phyloP scores from a whole-genome alignment of 2,888 invertebrate genomes.

The Mimumesa dahlbomi region DNA sequence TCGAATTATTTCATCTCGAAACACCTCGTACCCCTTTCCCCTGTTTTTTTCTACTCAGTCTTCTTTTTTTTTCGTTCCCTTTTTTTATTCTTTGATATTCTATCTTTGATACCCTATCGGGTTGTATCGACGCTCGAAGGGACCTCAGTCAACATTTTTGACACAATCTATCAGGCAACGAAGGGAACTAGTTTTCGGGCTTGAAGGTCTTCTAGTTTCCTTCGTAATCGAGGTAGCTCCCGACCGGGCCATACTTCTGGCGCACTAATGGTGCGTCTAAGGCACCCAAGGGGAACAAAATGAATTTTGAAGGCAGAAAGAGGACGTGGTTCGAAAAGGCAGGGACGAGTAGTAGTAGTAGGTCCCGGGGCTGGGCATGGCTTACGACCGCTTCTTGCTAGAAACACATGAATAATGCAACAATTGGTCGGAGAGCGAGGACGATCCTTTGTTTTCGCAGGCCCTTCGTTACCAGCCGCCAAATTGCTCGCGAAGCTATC shows the following conservation, averaged over 20 bases:
- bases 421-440: slow-evolving; percentile 65
- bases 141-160: slow-evolving; percentile 41
- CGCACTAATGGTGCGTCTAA: slow-evolving; percentile 66
- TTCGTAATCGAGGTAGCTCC: slow-evolving; percentile 56
- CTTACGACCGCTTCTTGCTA: slow-evolving; percentile 69
- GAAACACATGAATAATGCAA: slow-evolving; percentile 72
- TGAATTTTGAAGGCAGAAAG: slow-evolving; percentile 64
- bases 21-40: no score
- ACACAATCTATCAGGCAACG: slow-evolving; percentile 26
- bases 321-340: slow-evolving; percentile 36
- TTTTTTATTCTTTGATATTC: neutral
- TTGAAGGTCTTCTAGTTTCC: slow-evolving; percentile 49
- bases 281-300: slow-evolving; percentile 62
- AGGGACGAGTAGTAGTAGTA: slow-evolving; percentile 37
- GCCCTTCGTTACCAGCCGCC: slow-evolving; percentile 74
- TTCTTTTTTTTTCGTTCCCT: neutral
- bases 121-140: slow-evolving; percentile 1
- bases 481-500: slow-evolving; percentile 73
- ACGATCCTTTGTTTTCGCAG: slow-evolving; percentile 71
- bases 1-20: no score
- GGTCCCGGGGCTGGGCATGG: slow-evolving; percentile 63
- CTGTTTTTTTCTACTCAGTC: neutral
- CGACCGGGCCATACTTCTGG: slow-evolving; percentile 32
- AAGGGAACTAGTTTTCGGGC: slow-evolving; percentile 42
- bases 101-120: slow-evolving; percentile 15